Percentiles rank a stretch among this genome's conserved stretches.
These are phyloP conservation scores for Salpingus planirostris DNA, from an alignment of 2,888 invertebrate species.

Conservation along the genomic window DNA sequence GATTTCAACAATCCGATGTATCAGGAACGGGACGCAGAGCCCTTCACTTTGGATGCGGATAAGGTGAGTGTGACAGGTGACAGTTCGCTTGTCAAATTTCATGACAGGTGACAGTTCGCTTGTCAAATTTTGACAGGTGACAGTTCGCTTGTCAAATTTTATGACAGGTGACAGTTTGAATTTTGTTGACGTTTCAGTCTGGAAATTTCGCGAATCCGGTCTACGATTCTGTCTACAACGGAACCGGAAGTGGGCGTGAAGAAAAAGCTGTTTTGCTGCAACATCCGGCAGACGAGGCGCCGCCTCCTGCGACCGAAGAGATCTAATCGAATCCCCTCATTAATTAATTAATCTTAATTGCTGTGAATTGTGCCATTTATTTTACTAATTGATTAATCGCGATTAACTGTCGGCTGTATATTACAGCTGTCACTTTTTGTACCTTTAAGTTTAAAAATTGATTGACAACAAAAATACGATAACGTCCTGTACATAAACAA, in stretches of 20 bases:
- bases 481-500: too few species aligned
- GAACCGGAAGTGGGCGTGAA: constrained; percentile 41
- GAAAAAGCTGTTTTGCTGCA: constrained; percentile 49
- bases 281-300: constrained; percentile 44
- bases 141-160: too few species aligned
- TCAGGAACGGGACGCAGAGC: constrained; percentile 59
- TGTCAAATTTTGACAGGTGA: too few species aligned
- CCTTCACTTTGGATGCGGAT: constrained; percentile 50
- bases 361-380: constrained; percentile 42
- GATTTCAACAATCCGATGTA: constrained; percentile 83
- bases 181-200: constrained; percentile 35
- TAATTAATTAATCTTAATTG: constrained; percentile 24
- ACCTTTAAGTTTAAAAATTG: too few species aligned
- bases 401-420: constrained; percentile 15
- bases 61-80: too few species aligned
- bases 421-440: too few species aligned
- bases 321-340: constrained; percentile 29
- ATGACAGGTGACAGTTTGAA: too few species aligned
- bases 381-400: constrained; percentile 16
- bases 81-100: too few species aligned
- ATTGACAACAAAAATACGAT: too few species aligned
- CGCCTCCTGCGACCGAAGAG: constrained; percentile 32
- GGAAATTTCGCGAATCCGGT: constrained; percentile 81
- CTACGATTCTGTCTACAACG: constrained; percentile 71
- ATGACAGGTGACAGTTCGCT: too few species aligned